phyloP scores from a whole-genome alignment of 2,113 vertebrate species.

The Merops nubicus region DNA sequence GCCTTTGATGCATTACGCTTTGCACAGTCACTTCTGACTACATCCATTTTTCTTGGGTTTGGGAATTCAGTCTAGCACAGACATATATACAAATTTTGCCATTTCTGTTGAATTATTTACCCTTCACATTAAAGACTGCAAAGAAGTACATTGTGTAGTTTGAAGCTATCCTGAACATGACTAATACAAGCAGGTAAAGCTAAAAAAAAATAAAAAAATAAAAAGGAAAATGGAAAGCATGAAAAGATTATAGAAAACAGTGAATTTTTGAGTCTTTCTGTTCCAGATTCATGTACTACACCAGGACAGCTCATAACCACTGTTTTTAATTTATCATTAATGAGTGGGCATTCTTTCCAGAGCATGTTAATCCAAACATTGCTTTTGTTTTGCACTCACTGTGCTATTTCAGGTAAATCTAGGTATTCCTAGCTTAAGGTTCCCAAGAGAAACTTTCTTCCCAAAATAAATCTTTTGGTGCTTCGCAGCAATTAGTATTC shows the following conservation, averaged over 20 bases:
- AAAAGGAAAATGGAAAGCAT: not conserved
- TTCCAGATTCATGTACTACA: not conserved
- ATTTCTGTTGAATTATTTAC: not conserved
- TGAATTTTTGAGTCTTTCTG: not conserved
- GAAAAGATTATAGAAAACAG: not conserved
- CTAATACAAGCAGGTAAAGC: not conserved
- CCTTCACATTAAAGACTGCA: not conserved
- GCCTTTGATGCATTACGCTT: accelerated
- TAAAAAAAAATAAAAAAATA: no score
- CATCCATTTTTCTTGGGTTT: not conserved
- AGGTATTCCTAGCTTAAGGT: not conserved
- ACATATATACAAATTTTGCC: not conserved
- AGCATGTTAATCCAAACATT: not conserved
- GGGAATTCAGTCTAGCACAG: not conserved
- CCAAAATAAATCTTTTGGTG: not conserved
- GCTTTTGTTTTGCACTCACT: not conserved
- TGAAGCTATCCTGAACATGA: not conserved
- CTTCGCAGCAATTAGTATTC: not conserved
- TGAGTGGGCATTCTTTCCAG: not conserved
- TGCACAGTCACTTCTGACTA: not conserved
- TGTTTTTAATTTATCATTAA: not conserved
- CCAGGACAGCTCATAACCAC: not conserved
- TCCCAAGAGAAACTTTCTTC: not conserved
- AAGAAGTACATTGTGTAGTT: not conserved
- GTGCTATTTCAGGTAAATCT: not conserved